Evolutionary conservation across 2,888 invertebrate genomes (phyloP).

Genomic region (Bellardia bayeri): DNA sequence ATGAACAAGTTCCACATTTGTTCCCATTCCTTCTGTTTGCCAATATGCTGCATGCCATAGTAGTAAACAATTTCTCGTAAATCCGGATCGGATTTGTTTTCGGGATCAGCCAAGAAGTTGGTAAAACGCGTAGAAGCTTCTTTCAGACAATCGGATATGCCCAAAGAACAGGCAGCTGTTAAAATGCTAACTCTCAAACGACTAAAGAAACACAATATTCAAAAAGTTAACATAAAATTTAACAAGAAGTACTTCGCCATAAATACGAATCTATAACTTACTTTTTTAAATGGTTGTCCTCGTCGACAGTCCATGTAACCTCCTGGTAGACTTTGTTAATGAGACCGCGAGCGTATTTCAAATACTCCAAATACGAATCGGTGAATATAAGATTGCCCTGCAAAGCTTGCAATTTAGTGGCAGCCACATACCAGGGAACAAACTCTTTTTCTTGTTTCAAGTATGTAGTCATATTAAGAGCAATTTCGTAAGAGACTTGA

Average conservation of each 20-base stretch:
- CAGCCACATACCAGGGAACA: constrained; percentile 91
- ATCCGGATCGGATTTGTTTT: constrained; percentile 86
- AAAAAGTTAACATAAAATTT: constrained; percentile 55
- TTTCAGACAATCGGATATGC: constrained; percentile 86
- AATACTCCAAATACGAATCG: constrained; percentile 84
- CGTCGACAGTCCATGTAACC: constrained; percentile 87
- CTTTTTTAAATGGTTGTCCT: constrained; percentile 83
- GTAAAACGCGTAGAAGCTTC: constrained; percentile 87
- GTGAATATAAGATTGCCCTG: constrained; percentile 86
- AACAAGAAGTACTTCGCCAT: no score
- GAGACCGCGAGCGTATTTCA: constrained; percentile 87
- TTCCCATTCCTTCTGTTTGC: constrained; percentile 89
- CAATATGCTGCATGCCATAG: constrained; percentile 88
- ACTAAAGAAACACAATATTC: constrained; percentile 82
- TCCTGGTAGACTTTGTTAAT: constrained; percentile 86
- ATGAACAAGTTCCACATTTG: constrained; percentile 89
- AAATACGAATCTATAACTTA: constrained; percentile 69
- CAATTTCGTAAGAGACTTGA: constrained; percentile 87
- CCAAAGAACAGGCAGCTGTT: constrained; percentile 87
- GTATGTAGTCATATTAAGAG: constrained; percentile 89
- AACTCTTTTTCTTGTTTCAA: constrained; percentile 88
- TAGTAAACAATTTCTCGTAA: constrained; percentile 88
- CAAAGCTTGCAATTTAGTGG: constrained; percentile 85
- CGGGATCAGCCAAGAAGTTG: constrained; percentile 86
- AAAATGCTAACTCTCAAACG: constrained; percentile 88